Evolutionary conservation across 2,888 invertebrate species (phyloP).

Genomic region (Liodrosophila aerea): DNA sequence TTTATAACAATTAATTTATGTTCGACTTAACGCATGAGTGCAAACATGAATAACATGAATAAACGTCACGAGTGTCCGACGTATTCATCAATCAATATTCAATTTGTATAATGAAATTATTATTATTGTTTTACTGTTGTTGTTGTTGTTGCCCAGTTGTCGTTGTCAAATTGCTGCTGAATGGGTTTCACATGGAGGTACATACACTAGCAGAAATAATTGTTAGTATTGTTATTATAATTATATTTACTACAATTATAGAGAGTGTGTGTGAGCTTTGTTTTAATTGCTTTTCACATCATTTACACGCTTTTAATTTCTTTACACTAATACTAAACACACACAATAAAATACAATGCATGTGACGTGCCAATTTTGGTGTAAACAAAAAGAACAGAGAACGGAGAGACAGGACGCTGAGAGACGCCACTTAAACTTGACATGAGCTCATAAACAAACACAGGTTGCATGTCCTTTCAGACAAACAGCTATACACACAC

Average conservation of each 20-base stretch:
- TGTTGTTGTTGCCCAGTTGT: constrained; percentile 7
- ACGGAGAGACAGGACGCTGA: constrained; percentile 12
- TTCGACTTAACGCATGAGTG: constrained; percentile 49
- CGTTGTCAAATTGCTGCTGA: constrained; percentile 13
- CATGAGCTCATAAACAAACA: constrained; percentile 65
- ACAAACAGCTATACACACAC: constrained; percentile 16
- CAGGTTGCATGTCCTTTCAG: constrained; percentile 62
- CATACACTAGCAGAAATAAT: too few relatives aligned
- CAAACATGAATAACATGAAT: constrained; percentile 55
- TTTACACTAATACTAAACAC: constrained; percentile 41
- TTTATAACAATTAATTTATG: constrained; percentile 65
- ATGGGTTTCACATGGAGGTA: constrained; percentile 23
- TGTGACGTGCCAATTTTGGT: constrained; percentile 53
- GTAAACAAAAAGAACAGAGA: neutral
- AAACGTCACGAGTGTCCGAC: constrained; percentile 60
- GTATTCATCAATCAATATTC: constrained; percentile 63
- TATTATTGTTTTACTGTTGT: constrained; percentile 26
- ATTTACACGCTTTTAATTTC: constrained; percentile 43
- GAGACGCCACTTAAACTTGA: constrained; percentile 62
- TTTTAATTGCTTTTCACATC: constrained; percentile 60
- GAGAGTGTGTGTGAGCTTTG: too few relatives aligned
- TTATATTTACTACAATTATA: too few relatives aligned
- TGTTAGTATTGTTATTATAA: too few relatives aligned
- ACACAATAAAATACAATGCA: constrained; percentile 51
- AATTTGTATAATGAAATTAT: constrained; percentile 59